Conservation (phyloP, 2,888 invertebrate species). For the Lysandra coridon region DNA sequence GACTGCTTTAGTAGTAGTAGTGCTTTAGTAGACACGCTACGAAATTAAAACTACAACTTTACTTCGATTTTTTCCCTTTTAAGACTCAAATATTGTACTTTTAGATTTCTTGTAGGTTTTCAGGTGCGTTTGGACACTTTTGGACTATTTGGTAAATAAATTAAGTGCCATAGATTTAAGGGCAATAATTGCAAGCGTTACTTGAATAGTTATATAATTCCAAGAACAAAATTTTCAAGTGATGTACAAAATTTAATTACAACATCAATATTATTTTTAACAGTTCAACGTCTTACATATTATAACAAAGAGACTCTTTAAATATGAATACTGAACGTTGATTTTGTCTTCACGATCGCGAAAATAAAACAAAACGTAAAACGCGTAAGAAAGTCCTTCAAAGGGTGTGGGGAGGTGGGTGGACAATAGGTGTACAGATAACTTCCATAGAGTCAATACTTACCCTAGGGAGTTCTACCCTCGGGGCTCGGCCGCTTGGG, state of each 20-base stretch:
- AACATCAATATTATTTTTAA: background rate
- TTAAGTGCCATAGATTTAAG: no score
- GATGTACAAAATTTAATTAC: background rate
- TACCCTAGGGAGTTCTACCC: conserved; percentile 80
- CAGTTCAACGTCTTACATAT: background rate
- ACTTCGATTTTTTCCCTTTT: background rate
- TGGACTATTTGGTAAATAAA: background rate
- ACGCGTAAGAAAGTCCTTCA: conserved; percentile 76
- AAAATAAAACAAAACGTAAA: conserved; percentile 74
- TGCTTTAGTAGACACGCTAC: background rate
- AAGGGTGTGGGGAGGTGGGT: conserved; percentile 61
- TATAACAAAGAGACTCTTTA: background rate
- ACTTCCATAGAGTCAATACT: conserved; percentile 80
- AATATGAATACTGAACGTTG: conserved; percentile 33
- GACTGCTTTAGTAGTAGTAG: no score
- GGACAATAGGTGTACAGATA: conserved; percentile 80
- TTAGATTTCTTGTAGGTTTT: background rate
- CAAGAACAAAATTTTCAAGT: background rate
- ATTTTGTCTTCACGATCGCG: conserved; percentile 40
- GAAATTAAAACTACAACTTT: background rate
- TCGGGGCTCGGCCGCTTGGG: conserved; percentile 79
- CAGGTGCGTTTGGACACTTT: background rate
- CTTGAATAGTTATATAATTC: no score
- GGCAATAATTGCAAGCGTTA: no score
- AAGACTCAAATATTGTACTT: background rate